Evolutionary conservation across 2,113 vertebrate genomes (phyloP), one percentile per base, ranked within the genome.

Genomic region (Pyxicephalus adspersus): DNA sequence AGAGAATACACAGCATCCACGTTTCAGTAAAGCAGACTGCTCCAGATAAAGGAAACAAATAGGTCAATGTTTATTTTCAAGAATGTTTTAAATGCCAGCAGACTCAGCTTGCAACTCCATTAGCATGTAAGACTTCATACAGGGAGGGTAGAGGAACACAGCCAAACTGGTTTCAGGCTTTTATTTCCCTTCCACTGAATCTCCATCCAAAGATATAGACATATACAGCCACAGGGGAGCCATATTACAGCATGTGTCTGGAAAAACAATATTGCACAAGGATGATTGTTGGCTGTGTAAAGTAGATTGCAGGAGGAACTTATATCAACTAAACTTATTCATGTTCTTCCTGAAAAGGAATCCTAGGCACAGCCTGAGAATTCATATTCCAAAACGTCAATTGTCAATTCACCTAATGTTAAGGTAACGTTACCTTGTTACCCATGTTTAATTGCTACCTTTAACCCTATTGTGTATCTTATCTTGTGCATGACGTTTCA

Each of bases 31-130:
- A 73, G 55, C 28, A 55, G 28, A 74, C 54, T 38, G 29, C 54
- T 74, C 20, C 71, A 74, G 54, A 60, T 38, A 55, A 74, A 60
- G 71, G 71, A 60, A 57, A 60, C 71, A 60, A 73, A 57, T 73
- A 73, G 29, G 26, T 73, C 70, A 58, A 73, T 73, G 70, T 73
- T 73, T 58, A 73, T 73, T 73, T 73, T 58, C 34, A 23, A 38
- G 38, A 74, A 58, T 38, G 29, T 38, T 60, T 74, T 60, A 74
- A 54, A 74, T 74, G 54, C 71, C 71, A 74, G 23, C 13, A 74
- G 54, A 57, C 28, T 74, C 71, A 38, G 71, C 71, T 74, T 73
- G 55, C 55, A 60, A n/a, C 54, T 74, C 20, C 55, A 74, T 74
- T 74, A 73, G 55, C 55, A 74, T 74, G 71, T 74, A 60, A 38